Percentiles rank a stretch among this genome's conserved stretches.
Conservation (phyloP, 2,888 invertebrate species). For the Autographa pulchrina region DNA sequence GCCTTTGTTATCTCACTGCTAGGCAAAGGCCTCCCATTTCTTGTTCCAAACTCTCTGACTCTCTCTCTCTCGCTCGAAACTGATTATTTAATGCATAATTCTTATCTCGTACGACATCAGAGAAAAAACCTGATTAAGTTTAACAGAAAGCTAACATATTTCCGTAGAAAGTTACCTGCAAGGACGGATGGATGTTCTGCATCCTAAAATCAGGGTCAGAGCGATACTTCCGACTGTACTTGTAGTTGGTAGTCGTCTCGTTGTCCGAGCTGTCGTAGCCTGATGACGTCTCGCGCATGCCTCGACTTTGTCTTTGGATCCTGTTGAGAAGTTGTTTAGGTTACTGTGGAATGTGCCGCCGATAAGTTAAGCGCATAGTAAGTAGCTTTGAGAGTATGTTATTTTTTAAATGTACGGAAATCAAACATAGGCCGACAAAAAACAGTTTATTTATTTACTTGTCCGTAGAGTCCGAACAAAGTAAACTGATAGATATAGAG, state of each 20-base stretch:
- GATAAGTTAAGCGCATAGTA: no score
- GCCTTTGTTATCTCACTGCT: no score
- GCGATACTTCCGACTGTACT: constrained; percentile 93
- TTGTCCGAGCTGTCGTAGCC: constrained; percentile 97
- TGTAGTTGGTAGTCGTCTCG: constrained; percentile 91
- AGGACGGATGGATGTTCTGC: constrained; percentile 90
- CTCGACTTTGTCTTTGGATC: constrained; percentile 89
- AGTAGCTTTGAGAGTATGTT: no score
- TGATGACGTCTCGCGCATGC: constrained; percentile 95
- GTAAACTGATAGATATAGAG: no score
- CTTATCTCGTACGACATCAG: background rate
- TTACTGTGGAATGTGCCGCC: no score
- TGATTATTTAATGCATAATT: background rate
- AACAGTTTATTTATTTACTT: no score
- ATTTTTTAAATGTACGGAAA: no score
- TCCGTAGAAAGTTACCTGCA: constrained; percentile 78
- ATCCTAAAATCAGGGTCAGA: constrained; percentile 96
- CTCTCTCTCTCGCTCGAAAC: no score
- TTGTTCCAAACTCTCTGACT: no score
- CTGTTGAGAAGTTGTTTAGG: constrained; percentile 65
- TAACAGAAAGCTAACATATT: constrained; percentile 17
- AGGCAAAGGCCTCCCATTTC: no score
- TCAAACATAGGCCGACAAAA: no score
- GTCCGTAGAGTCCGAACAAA: no score
- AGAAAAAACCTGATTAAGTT: background rate